Percentiles rank a stretch among this genome's conserved stretches.
These are phyloP conservation scores for Podocnemis expansa DNA, from an alignment of 2,113 vertebrate genomes.

Conservation along the genomic window DNA sequence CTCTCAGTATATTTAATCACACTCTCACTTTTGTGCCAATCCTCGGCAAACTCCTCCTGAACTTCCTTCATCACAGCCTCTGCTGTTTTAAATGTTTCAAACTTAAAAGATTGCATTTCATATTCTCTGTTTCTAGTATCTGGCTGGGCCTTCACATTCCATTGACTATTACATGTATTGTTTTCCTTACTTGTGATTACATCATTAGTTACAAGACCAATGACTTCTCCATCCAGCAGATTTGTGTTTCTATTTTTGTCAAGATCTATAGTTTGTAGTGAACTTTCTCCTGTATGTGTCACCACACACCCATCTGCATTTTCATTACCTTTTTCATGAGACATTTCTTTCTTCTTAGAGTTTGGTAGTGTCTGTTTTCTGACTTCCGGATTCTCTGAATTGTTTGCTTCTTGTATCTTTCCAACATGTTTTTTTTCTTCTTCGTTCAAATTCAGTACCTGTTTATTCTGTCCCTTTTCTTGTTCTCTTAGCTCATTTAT, in stretches of 20 bases:
- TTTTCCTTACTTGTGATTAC: background rate
- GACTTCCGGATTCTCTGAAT: background rate
- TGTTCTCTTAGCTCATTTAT: slow-evolving; percentile 12
- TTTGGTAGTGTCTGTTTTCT: background rate
- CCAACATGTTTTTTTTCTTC: background rate
- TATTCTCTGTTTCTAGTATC: background rate
- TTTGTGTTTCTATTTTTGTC: background rate
- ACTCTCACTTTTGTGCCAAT: background rate
- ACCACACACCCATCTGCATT: background rate
- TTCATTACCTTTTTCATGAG: slow-evolving; percentile 37
- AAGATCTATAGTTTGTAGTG: slow-evolving; percentile 12
- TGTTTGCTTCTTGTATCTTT: background rate
- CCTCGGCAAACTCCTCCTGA: background rate
- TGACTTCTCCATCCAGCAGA: background rate
- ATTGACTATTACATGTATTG: background rate
- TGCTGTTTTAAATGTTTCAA: slow-evolving; percentile 33
- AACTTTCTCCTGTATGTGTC: slow-evolving; percentile 14
- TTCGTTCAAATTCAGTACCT: background rate
- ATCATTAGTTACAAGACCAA: background rate
- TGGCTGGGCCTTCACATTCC: background rate
- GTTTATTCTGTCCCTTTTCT: background rate
- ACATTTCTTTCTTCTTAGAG: background rate
- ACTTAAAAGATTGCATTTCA: background rate
- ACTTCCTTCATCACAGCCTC: slow-evolving; percentile 12
- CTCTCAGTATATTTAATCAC: background rate